Evolutionary conservation across 2,797 vertebrate genomes (phyloP).

Genomic region (Enteromius treurensis): DNA sequence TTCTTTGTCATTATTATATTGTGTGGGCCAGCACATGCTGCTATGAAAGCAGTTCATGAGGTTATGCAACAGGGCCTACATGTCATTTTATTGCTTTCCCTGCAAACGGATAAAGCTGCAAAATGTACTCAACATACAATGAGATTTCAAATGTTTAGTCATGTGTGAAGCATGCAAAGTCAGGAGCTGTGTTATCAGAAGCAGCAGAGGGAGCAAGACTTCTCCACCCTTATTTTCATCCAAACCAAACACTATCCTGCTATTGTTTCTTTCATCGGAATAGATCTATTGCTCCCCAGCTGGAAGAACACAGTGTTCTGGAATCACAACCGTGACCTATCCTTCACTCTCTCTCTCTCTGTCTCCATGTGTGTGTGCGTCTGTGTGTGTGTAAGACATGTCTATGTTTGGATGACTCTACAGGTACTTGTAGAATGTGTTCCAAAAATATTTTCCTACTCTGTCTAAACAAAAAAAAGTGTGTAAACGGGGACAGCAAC

Average conservation of each 20-base stretch:
- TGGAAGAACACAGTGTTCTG: constrained; percentile 47
- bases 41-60: not conserved
- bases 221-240: constrained; percentile 20
- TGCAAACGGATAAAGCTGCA: not conserved
- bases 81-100: not conserved
- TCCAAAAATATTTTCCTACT: constrained; percentile 71
- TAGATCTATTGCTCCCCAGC: constrained; percentile 30
- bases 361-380: not conserved
- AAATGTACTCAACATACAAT: not conserved
- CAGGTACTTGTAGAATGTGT: constrained; percentile 67
- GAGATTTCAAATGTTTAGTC: not conserved
- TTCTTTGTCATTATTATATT: not conserved
- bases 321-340: too few species aligned
- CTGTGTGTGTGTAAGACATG: not conserved
- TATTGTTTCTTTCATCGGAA: constrained; percentile 42
- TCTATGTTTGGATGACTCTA: constrained; percentile 38
- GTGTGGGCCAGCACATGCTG: not conserved
- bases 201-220: constrained; percentile 24
- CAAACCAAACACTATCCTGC: constrained; percentile 39
- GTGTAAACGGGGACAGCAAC: constrained; percentile 7
- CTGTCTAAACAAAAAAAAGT: constrained; percentile 65
- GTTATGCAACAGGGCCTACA: not conserved
- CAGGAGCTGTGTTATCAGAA: constrained; percentile 22
- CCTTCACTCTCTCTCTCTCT: too few species aligned
- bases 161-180: not conserved